Evolutionary conservation across 2,797 vertebrate genomes (phyloP).

Genomic region (Cryptoprocta ferox): DNA sequence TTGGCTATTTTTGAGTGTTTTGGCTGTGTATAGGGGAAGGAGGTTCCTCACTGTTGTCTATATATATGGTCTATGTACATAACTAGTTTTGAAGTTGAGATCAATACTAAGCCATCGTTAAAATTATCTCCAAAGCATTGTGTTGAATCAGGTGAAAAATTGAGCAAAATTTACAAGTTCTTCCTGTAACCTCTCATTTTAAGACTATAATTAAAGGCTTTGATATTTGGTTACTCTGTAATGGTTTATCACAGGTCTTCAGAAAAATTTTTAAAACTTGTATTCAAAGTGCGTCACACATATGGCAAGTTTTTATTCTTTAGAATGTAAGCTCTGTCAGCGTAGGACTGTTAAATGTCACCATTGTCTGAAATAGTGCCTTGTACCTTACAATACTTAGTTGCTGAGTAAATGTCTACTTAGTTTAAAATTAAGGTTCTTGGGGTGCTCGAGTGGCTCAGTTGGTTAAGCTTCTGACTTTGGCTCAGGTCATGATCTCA

Average conservation of each 20-base stretch:
- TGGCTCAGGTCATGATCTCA: too few species aligned
- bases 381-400: not conserved
- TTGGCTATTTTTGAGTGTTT: not conserved
- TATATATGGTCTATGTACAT: not conserved
- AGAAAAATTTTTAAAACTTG: not conserved
- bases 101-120: not conserved
- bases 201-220: not conserved
- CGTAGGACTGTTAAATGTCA: not conserved
- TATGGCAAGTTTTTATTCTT: not conserved
- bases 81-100: not conserved
- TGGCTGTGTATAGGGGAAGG: not conserved
- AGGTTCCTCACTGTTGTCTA: not conserved
- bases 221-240: not conserved
- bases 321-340: not conserved
- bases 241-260: constrained; percentile 1
- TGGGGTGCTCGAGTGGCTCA: too few species aligned
- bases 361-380: not conserved
- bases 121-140: not conserved
- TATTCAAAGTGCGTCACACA: not conserved
- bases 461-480: too few species aligned
- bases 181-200: not conserved
- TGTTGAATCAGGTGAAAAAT: not conserved
- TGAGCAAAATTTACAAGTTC: not conserved
- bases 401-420: not conserved
- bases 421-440: too few species aligned